Conservation (phyloP, 2,113 vertebrate genomes). For the Paraplagusia blochii region DNA sequence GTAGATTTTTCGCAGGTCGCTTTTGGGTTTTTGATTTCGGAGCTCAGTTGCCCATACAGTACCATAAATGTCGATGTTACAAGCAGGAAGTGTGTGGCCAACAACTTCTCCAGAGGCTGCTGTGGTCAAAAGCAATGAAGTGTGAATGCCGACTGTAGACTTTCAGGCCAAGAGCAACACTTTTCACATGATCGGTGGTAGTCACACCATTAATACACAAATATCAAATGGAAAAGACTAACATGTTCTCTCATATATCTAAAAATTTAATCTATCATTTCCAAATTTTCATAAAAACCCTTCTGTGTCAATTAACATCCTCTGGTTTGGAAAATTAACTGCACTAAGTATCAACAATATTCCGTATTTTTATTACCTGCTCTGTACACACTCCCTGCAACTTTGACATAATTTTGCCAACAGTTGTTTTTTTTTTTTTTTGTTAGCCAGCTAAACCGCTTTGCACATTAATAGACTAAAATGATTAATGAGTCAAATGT, state of each 20-base stretch:
- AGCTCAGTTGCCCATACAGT: conserved; percentile 3
- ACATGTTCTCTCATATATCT: conserved; percentile 6
- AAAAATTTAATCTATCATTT: not conserved
- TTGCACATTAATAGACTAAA: no score
- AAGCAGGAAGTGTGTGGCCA: conserved; percentile 52
- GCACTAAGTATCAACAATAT: no score
- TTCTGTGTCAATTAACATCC: no score
- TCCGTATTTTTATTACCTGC: no score
- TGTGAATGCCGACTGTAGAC: conserved; percentile 36
- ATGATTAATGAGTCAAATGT: no score
- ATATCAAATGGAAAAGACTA: conserved; percentile 15
- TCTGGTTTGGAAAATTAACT: no score
- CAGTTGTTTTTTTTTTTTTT: no score
- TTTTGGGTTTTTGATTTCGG: conserved; percentile 11
- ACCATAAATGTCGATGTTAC: conserved; percentile 23
- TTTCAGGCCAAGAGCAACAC: conserved; percentile 40
- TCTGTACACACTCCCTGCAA: no score
- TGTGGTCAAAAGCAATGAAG: conserved; percentile 43
- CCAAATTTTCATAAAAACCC: not conserved
- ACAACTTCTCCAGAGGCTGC: conserved; percentile 38
- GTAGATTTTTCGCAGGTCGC: not conserved
- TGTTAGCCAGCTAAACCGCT: no score
- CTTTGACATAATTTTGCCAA: no score
- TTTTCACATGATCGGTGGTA: conserved; percentile 37
- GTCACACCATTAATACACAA: conserved; percentile 24